A percentile compares a stretch with the other conserved stretches of the same genome.
These are phyloP conservation scores for Pammene fasciana DNA, from an alignment of 2,888 invertebrate species.

Conservation along the genomic window DNA sequence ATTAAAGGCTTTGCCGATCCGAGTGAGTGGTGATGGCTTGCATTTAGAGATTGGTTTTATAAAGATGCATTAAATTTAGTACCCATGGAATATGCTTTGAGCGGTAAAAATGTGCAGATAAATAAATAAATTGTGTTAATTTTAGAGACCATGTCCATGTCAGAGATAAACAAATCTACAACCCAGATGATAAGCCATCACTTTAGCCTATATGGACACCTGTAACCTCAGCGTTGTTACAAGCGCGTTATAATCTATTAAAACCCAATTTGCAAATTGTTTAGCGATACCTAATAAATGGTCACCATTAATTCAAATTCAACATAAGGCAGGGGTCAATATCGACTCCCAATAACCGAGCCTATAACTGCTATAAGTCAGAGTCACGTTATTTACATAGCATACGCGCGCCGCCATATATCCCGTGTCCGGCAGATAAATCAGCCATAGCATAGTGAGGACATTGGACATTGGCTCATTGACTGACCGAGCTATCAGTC, in stretches of 20 bases:
- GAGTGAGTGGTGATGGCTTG: not conserved
- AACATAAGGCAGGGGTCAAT: slow-evolving; percentile 2
- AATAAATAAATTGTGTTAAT: no score
- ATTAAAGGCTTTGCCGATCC: not conserved
- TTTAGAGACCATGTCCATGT: no score
- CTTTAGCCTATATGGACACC: no score
- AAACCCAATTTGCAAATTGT: no score
- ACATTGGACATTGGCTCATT: slow-evolving; percentile 24
- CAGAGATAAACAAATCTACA: no score
- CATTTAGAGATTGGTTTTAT: no score
- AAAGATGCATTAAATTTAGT: no score
- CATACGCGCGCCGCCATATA: slow-evolving; percentile 52
- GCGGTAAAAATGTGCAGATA: no score
- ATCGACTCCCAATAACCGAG: slow-evolving; percentile 19
- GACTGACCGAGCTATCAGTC: not conserved
- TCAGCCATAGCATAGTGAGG: slow-evolving; percentile 48
- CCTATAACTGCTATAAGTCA: slow-evolving; percentile 48
- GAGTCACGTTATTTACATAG: slow-evolving; percentile 58
- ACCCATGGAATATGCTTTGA: no score
- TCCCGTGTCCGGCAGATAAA: slow-evolving; percentile 54
- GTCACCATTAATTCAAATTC: not conserved
- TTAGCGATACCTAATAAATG: not conserved
- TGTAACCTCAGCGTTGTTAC: no score
- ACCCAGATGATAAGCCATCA: no score
- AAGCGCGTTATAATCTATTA: no score